phyloP scores from a whole-genome alignment of 1,140 invertebrate genomes.

The Lucilia sericata region DNA sequence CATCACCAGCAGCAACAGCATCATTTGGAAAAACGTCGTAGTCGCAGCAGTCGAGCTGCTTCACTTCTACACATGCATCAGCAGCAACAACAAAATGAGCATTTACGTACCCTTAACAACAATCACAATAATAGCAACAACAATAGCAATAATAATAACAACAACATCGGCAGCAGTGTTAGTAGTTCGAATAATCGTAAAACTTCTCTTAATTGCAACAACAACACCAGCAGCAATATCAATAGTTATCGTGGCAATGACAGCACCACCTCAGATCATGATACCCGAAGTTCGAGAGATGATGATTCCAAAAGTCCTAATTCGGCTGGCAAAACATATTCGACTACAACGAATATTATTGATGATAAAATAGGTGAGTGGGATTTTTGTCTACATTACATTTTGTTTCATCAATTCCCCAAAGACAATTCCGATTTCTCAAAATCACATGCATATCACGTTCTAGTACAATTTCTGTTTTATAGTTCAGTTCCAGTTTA shows the following conservation, averaged over 20 bases:
- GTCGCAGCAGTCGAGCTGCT: slow-evolving; percentile 54
- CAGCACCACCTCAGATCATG: slow-evolving; percentile 64
- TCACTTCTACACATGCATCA: slow-evolving; percentile 56
- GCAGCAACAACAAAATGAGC: slow-evolving; percentile 49
- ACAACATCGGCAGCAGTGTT: slow-evolving; percentile 32
- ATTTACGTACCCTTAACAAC: slow-evolving; percentile 41
- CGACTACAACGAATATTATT: slow-evolving; percentile 33
- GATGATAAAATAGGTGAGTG: slow-evolving; percentile 65
- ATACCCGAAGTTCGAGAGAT: slow-evolving; percentile 65
- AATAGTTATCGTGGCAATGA: slow-evolving; percentile 48
- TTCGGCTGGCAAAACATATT: slow-evolving; percentile 58
- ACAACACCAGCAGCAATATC: not conserved
- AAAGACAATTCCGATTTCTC: no score
- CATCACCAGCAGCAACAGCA: slow-evolving; percentile 43
- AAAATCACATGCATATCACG: no score
- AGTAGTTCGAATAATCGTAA: slow-evolving; percentile 9
- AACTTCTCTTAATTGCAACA: not conserved
- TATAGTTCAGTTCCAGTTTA: no score
- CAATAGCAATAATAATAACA: slow-evolving; percentile 37
- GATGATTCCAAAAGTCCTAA: slow-evolving; percentile 66
- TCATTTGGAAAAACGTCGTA: slow-evolving; percentile 52
- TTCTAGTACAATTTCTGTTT: no score
- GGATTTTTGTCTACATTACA: no score
- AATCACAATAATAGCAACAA: slow-evolving; percentile 49
- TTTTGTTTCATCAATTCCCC: no score